Evolutionary conservation across 2,888 invertebrate species (phyloP).

Genomic region (Rotaria macrura): DNA sequence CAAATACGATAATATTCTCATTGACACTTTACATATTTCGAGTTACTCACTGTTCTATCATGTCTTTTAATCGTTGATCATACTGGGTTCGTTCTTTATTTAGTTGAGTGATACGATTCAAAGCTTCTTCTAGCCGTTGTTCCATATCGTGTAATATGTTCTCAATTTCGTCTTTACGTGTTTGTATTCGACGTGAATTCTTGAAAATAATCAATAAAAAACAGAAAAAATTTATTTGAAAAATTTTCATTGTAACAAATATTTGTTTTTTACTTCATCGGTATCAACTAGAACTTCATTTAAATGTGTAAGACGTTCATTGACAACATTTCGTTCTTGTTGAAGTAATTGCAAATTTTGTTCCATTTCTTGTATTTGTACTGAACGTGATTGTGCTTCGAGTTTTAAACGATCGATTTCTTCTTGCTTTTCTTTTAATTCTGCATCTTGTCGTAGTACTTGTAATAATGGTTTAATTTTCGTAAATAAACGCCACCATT

Average conservation of each 20-base stretch:
- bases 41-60: constrained; percentile 44
- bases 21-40: no score
- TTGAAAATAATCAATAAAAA: background rate
- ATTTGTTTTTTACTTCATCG: constrained; percentile 60
- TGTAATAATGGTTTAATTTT: constrained; percentile 79
- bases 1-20: background rate
- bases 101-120: constrained; percentile 69
- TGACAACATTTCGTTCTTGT: constrained; percentile 82
- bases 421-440: constrained; percentile 87
- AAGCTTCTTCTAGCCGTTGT: constrained; percentile 88
- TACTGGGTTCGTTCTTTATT: constrained; percentile 83
- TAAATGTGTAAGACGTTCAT: constrained; percentile 89
- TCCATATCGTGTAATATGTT: constrained; percentile 91
- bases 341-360: constrained; percentile 54
- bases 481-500: constrained; percentile 98
- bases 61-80: constrained; percentile 67
- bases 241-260: background rate
- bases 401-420: constrained; percentile 76
- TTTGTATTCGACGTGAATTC: constrained; percentile 59
- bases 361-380: constrained; percentile 41
- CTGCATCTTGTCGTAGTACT: constrained; percentile 96
- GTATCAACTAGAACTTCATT: constrained; percentile 91
- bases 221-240: background rate
- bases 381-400: constrained; percentile 55
- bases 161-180: constrained; percentile 68